These are phyloP conservation scores for Erebia epiphron DNA, from an alignment of 2,888 invertebrate genomes.

Conservation along the genomic window DNA sequence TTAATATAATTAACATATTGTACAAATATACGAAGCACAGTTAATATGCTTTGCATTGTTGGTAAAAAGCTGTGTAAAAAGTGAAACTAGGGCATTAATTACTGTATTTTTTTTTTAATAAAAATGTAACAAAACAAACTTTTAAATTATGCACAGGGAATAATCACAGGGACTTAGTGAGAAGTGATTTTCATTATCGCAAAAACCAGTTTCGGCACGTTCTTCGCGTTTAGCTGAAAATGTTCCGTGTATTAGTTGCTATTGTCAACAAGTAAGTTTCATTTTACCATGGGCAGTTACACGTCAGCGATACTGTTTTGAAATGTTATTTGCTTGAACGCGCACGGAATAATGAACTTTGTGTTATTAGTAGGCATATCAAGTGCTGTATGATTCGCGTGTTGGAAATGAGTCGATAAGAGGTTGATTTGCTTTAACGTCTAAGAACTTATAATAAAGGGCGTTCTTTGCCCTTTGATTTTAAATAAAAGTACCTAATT, in stretches of 20 bases:
- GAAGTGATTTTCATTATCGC: conserved; percentile 40
- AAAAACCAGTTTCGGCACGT: conserved; percentile 44
- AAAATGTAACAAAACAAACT: conserved; percentile 28
- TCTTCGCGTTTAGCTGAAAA: conserved; percentile 41
- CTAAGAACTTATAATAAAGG: no score
- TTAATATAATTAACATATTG: no score
- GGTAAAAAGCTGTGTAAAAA: no score
- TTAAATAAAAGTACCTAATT: no score
- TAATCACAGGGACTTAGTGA: conserved; percentile 21
- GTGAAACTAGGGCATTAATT: no score
- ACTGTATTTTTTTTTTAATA: neutral
- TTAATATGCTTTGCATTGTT: no score
- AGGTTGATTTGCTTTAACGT: neutral
- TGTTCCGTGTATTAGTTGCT: conserved; percentile 35
- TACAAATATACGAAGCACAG: no score
- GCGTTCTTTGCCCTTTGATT: no score
- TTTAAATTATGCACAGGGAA: conserved; percentile 25
- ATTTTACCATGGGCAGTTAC: conserved; percentile 34
- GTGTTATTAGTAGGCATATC: conserved; percentile 19
- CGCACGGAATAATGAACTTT: conserved; percentile 34
- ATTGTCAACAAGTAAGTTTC: conserved; percentile 36
- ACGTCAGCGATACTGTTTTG: conserved; percentile 27
- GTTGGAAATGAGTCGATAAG: neutral
- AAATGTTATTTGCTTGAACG: conserved; percentile 33
- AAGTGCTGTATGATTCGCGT: neutral